These are phyloP conservation scores for Oscheius sp. DNA, from an alignment of 2,888 invertebrate genomes.

Conservation along the genomic window DNA sequence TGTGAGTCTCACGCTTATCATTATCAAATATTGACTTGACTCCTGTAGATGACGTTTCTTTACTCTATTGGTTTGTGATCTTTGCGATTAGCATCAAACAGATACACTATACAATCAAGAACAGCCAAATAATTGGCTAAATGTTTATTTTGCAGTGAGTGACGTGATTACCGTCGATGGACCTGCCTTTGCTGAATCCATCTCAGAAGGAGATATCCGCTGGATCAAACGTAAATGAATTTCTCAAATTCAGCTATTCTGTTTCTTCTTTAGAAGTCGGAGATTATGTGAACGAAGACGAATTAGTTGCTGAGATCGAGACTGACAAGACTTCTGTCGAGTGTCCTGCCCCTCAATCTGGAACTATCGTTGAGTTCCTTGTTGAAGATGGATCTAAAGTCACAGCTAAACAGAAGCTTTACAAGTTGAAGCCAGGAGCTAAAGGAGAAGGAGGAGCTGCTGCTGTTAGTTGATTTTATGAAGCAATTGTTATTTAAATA, in stretches of 20 bases:
- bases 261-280: slow-evolving; percentile 77
- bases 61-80: no score
- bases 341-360: slow-evolving; percentile 83
- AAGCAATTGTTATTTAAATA: not conserved
- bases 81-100: no score
- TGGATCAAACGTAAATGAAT: slow-evolving; percentile 63
- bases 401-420: slow-evolving; percentile 69
- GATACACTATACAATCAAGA: no score
- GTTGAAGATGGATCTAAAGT: slow-evolving; percentile 93
- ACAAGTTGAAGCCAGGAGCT: slow-evolving; percentile 65
- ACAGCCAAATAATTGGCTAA: no score
- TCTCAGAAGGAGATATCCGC: slow-evolving; percentile 90
- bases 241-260: not conserved
- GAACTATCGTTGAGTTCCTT: slow-evolving; percentile 86
- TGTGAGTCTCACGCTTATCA: not conserved
- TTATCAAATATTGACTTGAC: not conserved
- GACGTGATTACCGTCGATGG: slow-evolving; percentile 77
- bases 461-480: not conserved
- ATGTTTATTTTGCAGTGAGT: slow-evolving; percentile 37
- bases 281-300: slow-evolving; percentile 88
- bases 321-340: slow-evolving; percentile 91
- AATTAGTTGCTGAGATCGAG: slow-evolving; percentile 94
- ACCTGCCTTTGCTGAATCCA: slow-evolving; percentile 94
- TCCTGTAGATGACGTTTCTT: not conserved
- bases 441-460: slow-evolving; percentile 46